A percentile compares a stretch with the other conserved stretches of the same genome.
Evolutionary conservation across 2,797 vertebrate genomes (phyloP).

Genomic region (Erpetoichthys calabaricus): DNA sequence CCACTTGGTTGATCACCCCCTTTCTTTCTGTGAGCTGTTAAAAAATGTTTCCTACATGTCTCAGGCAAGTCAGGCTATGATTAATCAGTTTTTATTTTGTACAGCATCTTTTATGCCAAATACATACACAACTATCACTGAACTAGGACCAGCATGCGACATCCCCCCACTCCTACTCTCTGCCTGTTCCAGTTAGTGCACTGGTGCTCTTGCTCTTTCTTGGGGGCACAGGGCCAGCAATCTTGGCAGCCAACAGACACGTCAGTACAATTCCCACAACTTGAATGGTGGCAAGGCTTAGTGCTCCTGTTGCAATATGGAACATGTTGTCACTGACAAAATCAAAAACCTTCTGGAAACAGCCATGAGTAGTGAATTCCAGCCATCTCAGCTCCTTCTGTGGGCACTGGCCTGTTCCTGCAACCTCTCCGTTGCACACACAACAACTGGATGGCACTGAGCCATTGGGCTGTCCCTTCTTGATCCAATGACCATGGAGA

Average conservation of each 20-base stretch:
- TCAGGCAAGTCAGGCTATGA: no score
- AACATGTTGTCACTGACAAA: constrained; percentile 67
- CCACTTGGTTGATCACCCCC: no score
- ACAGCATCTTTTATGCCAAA: no score
- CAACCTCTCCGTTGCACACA: constrained; percentile 23
- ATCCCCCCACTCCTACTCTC: no score
- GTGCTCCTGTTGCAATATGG: constrained; percentile 59
- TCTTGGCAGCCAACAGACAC: constrained; percentile 59
- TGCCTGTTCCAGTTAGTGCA: no score
- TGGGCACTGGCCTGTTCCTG: constrained; percentile 11
- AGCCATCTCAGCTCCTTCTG: no score
- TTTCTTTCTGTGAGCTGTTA: no score
- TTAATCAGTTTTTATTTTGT: no score
- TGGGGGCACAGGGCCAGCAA: constrained; percentile 16
- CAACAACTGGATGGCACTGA: constrained; percentile 77
- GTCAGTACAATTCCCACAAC: constrained; percentile 58
- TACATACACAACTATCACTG: no score
- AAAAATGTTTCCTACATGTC: no score
- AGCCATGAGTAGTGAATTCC: constrained; percentile 54
- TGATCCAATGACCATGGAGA: constrained; percentile 60
- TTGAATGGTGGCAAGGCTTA: constrained; percentile 60
- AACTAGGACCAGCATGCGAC: no score
- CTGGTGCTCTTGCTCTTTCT: not conserved
- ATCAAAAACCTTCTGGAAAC: constrained; percentile 65
- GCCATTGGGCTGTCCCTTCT: constrained; percentile 37